Conservation (phyloP, 2,888 invertebrate species). For the Tuberolachnus salignus region DNA sequence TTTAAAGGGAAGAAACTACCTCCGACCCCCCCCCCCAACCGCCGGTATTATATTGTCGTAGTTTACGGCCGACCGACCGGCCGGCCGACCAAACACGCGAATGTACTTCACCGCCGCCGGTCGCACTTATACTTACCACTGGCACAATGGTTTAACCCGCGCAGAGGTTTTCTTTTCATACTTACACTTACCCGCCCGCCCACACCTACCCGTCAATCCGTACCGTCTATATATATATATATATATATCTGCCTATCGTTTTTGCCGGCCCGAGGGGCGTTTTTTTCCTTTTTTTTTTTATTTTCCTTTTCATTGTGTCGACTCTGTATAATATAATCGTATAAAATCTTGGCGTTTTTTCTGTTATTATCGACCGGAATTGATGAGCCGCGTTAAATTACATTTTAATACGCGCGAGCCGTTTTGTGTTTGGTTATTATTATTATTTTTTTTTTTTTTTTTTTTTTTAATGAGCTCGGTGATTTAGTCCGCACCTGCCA, state of each 20-base stretch:
- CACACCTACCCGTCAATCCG: too few relatives aligned
- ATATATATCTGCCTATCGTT: too few relatives aligned
- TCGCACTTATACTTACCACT: too few relatives aligned
- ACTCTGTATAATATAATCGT: background rate
- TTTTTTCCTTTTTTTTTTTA: background rate
- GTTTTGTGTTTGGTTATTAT: conserved; percentile 39
- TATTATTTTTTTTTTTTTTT: conserved; percentile 5
- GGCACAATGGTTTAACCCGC: conserved; percentile 46
- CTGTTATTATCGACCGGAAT: conserved; percentile 51
- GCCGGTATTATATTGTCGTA: too few relatives aligned
- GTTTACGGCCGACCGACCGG: background rate
- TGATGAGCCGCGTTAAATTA: conserved; percentile 54
- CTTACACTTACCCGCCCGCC: too few relatives aligned
- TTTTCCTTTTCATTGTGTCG: conserved; percentile 22
- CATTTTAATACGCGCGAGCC: conserved; percentile 29
- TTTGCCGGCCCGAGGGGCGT: conserved; percentile 17
- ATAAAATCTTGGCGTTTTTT: conserved; percentile 30
- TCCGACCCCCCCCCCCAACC: background rate
- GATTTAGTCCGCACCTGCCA: conserved; percentile 49
- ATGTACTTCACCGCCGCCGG: conserved; percentile 42
- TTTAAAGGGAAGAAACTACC: background rate
- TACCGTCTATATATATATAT: too few relatives aligned
- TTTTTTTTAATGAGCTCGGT: conserved; percentile 39
- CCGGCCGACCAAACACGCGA: conserved; percentile 15
- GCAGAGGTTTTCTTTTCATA: conserved; percentile 37